Base-by-base conservation (phyloP, 2,797 vertebrate genomes). In the Darevskia mixta region DNA sequence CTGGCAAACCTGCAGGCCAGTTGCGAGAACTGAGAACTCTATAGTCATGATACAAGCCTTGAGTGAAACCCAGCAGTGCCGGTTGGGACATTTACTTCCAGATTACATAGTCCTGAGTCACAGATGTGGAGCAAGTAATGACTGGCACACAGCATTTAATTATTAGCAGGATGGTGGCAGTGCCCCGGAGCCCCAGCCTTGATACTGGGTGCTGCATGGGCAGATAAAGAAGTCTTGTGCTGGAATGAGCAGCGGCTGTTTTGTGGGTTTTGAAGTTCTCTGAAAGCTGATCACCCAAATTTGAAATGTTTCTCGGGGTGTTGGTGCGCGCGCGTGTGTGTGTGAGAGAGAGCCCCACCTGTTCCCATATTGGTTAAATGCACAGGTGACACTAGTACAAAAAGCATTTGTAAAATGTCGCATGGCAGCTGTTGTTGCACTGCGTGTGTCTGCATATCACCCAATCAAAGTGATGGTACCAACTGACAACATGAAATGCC, bases 71-170 rank as follows among this genome's bases (percentile, higher is more conserved):
- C 29, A 82, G 18, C 71, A 38, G 29, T 82, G 20, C 15, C 15
- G 43, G 72, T 55, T 29, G 35, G 41, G 45, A 64, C 25, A 83
- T 78, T 58, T 83, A 43, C 32, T 83, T 88, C 18, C 27, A 71
- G 35, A 73, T 83, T 78, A 71, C 49, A 73, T 8, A 83, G 69
- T 5, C 55, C 79, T 87, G 75, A 88, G 81, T 83, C 87, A 71
- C 73, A 83, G 64, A 35, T 29, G 8, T 58, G 35, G 15, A 83
- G 43, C 81, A 78, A 83, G 43, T 77, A 81, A 87, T 17, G 86
- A 41, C 69, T 43, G 32, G 80, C 80, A 45, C 45, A 15, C 61
- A 7, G n/a, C 13, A 29, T 49, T 87, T 73, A 77, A 77, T 83
- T 61, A 43, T 80, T 72, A 73, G n/a, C 67, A n/a, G 27, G 66